These are phyloP conservation scores for Gila robusta DNA, from an alignment of 2,797 vertebrate genomes.

Conservation along the genomic window DNA sequence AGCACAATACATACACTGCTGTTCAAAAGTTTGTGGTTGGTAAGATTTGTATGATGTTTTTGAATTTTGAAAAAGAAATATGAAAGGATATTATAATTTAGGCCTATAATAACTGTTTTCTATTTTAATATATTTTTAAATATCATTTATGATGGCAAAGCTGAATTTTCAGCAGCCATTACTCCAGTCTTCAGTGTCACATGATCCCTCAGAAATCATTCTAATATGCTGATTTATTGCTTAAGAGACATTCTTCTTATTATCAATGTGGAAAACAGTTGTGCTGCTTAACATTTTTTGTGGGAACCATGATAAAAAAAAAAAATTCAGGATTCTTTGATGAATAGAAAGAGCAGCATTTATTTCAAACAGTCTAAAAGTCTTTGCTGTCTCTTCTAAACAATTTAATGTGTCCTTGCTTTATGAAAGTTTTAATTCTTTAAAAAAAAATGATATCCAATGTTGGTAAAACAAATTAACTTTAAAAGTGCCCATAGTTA, in stretches of 20 bases:
- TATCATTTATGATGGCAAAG: background rate
- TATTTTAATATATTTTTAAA: background rate
- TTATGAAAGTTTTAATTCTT: background rate
- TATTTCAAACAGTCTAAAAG: background rate
- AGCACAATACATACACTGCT: background rate
- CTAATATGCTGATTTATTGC: background rate
- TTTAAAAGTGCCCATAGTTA: constrained; percentile 38
- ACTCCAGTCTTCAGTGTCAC: background rate
- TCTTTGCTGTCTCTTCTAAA: background rate
- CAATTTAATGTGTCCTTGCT: background rate
- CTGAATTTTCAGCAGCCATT: background rate
- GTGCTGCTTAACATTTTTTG: background rate
- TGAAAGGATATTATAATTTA: background rate
- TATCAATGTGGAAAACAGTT: background rate
- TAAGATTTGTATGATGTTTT: background rate
- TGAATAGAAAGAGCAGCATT: background rate
- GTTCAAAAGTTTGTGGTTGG: background rate
- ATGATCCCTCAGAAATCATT: background rate
- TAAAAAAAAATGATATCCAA: background rate
- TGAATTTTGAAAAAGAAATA: no score
- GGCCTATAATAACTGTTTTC: background rate
- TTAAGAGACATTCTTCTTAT: background rate
- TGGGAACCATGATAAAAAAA: background rate
- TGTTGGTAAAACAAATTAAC: background rate
- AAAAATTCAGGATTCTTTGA: background rate